Base-by-base conservation (phyloP, 2,113 vertebrate genomes). In the Bubo scandiacus region DNA sequence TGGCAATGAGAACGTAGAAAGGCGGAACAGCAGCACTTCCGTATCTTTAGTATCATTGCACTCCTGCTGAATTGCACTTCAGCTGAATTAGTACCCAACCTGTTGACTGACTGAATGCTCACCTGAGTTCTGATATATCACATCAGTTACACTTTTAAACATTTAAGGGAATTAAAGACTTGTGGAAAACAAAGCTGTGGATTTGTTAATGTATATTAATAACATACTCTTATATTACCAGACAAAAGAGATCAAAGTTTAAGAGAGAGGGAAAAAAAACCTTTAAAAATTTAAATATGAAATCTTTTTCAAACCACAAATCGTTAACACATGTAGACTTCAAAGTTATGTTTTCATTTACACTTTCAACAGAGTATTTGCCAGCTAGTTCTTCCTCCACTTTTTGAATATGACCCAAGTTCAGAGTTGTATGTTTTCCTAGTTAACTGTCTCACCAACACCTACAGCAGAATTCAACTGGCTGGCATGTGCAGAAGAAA, bases 251-350 rank as follows among this genome's bases (percentile, higher is more conserved):
- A 91, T 91, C 52, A 67, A 81, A 65, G 87, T 92, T 86, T 55
- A 94, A 85, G n/a, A 55, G 63, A 80, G 34, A 27, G 40, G 54
- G 10, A 17, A 25, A 23, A 95, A 81, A 95, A 81, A 67, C 1
- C 29, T 81, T 94, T 49, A 62, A 84, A 97, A 95, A 94, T 73
- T 85, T 87, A 96, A 97, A 94, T 96, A 86, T 40, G 70, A 97
- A 92, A 95, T 73, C 54, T 59, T 92, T 95, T 96, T 94, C 71
- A 96, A 96, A 96, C 84, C 88, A 96, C 96, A 97, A 97, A 96
- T 94, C 68, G 2, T 96, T 97, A 97, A 95, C 89, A 96, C 20
- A 0, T 94, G 95, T 80, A 15, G 5, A 90, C 61, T 91, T 95
- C 81, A 86, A 89, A 97, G 88, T 92, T 93, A 95, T 47, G 96